Base-by-base conservation (phyloP, 2,888 invertebrate species). In the Chesias legatella region DNA sequence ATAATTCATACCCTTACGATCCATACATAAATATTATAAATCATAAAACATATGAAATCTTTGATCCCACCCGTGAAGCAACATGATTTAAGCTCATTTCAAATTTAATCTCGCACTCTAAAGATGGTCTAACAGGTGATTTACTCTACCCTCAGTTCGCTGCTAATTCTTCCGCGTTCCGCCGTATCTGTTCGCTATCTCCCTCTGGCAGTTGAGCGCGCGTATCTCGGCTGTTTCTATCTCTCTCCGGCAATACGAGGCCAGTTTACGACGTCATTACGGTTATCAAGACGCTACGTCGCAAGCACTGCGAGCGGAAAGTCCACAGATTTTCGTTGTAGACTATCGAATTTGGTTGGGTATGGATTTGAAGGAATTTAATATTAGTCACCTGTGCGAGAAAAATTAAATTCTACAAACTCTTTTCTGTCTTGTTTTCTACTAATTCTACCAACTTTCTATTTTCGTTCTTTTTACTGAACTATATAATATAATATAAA, bases 131-230 rank as follows among this genome's bases (percentile, higher is more conserved):
- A 67, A 62, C 75, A 71, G 67, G 82, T 81, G 80, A 84, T 82
- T 82, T 84, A 84, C 80, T 76, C 61, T 73, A 60, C 78, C 78
- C 81, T 81, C 82, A 79, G 76, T 58, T 63, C 59, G 38, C 56
- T 56, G 73, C 79, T 83, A 83, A 81, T 81, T 82, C 84, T 83
- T 83, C 85, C 84, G 84, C 84, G 76, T 84, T 81, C 81, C 74
- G 55, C 62, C 62, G 63, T 77, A 74, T 73, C 75, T 41, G 34
- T 23, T 10, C 20, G 33, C 25, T 39, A 20, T 37, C 26, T 28
- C 38, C 28, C 25, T 42, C 31, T 38, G 8, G 20, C 7, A 6
- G 22, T 3, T 7, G 22, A n/a, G 22, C 6, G n/a, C 8, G 24
- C 20, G 17, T 40, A 39, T 58, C 67, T 55, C 6, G 22, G 25